Conservation (phyloP, 2,113 vertebrate genomes). For the Rhadina sibilatrix region DNA sequence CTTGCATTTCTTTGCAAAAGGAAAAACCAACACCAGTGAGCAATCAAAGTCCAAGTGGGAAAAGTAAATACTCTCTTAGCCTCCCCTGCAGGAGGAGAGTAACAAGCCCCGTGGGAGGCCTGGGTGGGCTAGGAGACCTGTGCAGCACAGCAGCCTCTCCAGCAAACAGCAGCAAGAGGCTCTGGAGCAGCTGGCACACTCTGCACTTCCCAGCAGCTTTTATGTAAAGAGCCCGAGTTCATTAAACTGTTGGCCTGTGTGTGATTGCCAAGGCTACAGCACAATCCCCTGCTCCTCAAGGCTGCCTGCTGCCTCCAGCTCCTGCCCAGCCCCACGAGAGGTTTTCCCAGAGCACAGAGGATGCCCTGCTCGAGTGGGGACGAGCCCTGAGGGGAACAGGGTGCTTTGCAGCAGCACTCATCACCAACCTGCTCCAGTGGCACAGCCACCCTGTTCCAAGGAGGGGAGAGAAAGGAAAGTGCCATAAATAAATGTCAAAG, state of each 20-base stretch:
- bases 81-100: background rate
- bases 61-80: background rate
- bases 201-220: background rate
- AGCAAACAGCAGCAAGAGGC: background rate
- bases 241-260: background rate
- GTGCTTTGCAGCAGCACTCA: accelerated
- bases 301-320: background rate
- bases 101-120: accelerated
- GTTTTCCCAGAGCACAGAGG: accelerated
- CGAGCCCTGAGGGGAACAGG: background rate
- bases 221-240: background rate
- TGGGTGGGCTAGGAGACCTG: background rate
- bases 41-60: background rate
- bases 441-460: background rate
- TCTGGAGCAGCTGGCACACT: background rate
- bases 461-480: background rate
- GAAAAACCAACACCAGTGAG: background rate
- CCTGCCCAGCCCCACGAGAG: background rate
- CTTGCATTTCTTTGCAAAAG: background rate
- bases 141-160: background rate
- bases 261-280: background rate
- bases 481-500: background rate
- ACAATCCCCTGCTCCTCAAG: background rate
- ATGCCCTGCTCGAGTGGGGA: accelerated
- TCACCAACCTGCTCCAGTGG: background rate